Conservation (phyloP, 2,113 vertebrate species). For the Corythaixoides concolor region DNA sequence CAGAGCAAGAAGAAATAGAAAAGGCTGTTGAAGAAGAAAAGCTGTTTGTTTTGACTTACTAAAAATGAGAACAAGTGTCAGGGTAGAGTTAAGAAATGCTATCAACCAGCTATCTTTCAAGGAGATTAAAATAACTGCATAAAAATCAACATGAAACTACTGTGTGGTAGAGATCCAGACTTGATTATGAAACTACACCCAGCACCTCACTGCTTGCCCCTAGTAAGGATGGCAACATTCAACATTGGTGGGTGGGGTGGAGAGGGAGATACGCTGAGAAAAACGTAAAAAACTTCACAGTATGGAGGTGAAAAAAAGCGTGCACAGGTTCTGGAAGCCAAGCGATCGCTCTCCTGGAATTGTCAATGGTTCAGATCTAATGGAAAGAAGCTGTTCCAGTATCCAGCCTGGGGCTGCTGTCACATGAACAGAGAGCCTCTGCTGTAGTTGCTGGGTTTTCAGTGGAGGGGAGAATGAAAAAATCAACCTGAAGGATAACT, state of each 20-base stretch:
- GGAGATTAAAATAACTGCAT: not conserved
- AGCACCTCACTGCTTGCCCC: not conserved
- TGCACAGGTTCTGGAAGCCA: not conserved
- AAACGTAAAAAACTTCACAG: not conserved
- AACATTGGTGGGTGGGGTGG: rapidly evolving
- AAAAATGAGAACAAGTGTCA: not conserved
- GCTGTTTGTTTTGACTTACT: not conserved
- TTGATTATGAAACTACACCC: not conserved
- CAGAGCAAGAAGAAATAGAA: not conserved
- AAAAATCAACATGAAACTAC: not conserved
- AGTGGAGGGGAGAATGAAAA: not conserved
- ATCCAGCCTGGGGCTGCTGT: not conserved
- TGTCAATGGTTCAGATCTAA: not conserved
- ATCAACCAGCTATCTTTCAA: not conserved
- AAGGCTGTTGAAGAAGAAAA: not conserved
- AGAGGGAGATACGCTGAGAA: not conserved
- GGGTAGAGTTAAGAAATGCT: not conserved
- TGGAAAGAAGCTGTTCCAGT: not conserved
- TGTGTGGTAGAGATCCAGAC: not conserved
- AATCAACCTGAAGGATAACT: not conserved
- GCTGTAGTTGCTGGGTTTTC: not conserved
- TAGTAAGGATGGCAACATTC: not conserved
- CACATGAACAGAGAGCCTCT: rapidly evolving
- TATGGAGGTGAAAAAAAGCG: not conserved
- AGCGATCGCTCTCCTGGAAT: not conserved